Evolutionary conservation across 2,797 vertebrate genomes (phyloP), one percentile per base, ranked within the genome.

Genomic region (Rhinella marina): DNA sequence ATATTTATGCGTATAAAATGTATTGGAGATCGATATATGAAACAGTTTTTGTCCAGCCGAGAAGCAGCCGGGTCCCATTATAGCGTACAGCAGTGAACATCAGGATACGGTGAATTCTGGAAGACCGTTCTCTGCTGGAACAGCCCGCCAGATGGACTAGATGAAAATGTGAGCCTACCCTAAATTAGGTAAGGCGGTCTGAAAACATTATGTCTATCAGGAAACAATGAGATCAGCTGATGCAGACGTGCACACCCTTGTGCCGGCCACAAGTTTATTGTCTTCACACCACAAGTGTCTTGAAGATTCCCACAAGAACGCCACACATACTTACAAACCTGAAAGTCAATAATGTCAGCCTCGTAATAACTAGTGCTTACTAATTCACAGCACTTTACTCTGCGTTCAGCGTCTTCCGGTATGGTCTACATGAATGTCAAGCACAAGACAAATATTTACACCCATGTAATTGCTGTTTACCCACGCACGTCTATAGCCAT

Each of bases 391-490:
- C 73, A 52, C 21, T 76, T 12, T 52, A 14, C 41, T 11, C 72
- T 52, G 41, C 6, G 16, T 77, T 23, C 11, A 25, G 12, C 0
- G 48, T 25, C 75, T 77, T 77, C 75, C 75, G 25, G 48, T 77
- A 48, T 81, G 7, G 70, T 9, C 19, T 57, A 66, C 57, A 81
- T 76, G 8, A 56, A 77, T 54, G 21, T 66, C 68, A 82, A 64
- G 27, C 25, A 61, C 27, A 57, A 61, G 50, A 48, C 56, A 81
- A 81, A 86, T 86, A 82, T 86, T 86, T 82, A 86, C 70, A 82
- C 80, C 79, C 59, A 41, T 57, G 23, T 89, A 89, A 89, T 86
- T 82, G 59, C 48, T 76, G 64, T 88, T 88, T 81, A 54, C 56
- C 73, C 75, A 25, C 59, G 50, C 59, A 62, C 50, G 48, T 29